A percentile compares a stretch with the other conserved stretches of the same genome.
Evolutionary conservation across 2,797 vertebrate species (phyloP).

Genomic region (Manis crassicaudata): DNA sequence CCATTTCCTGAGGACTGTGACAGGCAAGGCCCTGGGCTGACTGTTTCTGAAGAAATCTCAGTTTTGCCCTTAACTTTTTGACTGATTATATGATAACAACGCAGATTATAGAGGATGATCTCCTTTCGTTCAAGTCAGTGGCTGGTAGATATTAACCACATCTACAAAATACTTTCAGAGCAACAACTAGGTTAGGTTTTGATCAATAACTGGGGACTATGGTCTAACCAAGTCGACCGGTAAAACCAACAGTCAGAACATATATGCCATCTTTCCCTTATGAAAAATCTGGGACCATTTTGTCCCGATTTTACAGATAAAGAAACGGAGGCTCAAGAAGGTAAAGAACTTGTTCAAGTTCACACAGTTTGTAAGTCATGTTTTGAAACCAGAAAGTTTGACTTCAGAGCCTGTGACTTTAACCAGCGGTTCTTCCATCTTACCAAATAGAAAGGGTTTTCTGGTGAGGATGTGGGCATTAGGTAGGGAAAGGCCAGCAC

Average conservation of each 20-base stretch:
- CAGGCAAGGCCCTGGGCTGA: neutral
- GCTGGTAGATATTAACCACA: neutral
- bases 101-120: neutral
- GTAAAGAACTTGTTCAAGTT: neutral
- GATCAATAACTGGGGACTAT: neutral
- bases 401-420: neutral
- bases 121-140: neutral
- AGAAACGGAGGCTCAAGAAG: neutral
- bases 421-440: neutral
- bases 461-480: neutral
- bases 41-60: neutral
- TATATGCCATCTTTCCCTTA: neutral
- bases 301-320: neutral
- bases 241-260: neutral
- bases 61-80: neutral
- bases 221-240: neutral
- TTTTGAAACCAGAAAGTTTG: neutral
- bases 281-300: neutral
- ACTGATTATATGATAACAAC: neutral
- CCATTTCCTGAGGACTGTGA: neutral
- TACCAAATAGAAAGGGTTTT: neutral
- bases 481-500: neutral
- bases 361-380: neutral
- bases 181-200: neutral
- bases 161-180: neutral